Evolutionary conservation across 2,113 vertebrate species (phyloP).

Genomic region (Ammodytes dubius): DNA sequence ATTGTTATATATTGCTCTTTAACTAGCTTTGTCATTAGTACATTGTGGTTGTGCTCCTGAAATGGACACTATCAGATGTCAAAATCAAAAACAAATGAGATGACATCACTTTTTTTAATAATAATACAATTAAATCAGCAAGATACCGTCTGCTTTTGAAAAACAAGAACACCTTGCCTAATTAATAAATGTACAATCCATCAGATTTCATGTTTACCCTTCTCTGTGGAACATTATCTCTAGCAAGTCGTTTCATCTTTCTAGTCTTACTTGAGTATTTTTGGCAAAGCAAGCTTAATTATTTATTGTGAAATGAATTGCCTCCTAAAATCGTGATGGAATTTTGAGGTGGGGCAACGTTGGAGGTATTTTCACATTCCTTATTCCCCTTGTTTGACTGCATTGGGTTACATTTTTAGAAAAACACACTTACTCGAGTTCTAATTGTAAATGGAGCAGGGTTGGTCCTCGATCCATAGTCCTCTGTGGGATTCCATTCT

Average conservation of each 20-base stretch:
- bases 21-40: background rate
- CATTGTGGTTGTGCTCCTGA: background rate
- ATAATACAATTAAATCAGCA: background rate
- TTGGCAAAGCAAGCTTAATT: slow-evolving; percentile 70
- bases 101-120: background rate
- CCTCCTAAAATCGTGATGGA: slow-evolving; percentile 54
- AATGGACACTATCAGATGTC: too few relatives aligned
- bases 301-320: slow-evolving; percentile 74
- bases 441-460: slow-evolving; percentile 33
- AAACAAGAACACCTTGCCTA: slow-evolving; percentile 44
- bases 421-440: slow-evolving; percentile 38
- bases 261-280: slow-evolving; percentile 62
- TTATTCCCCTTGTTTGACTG: slow-evolving; percentile 26
- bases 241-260: slow-evolving; percentile 65
- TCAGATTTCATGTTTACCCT: slow-evolving; percentile 51
- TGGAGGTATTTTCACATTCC: slow-evolving; percentile 48
- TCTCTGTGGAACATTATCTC: slow-evolving; percentile 50
- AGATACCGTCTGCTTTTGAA: slow-evolving; percentile 28
- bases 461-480: slow-evolving; percentile 3
- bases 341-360: slow-evolving; percentile 63
- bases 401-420: slow-evolving; percentile 19
- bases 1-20: background rate
- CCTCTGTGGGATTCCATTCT: background rate
- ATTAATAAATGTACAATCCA: slow-evolving; percentile 70
- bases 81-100: background rate